Base-by-base conservation (phyloP, 2,113 vertebrate species). In the Opisthocomus hoazin region DNA sequence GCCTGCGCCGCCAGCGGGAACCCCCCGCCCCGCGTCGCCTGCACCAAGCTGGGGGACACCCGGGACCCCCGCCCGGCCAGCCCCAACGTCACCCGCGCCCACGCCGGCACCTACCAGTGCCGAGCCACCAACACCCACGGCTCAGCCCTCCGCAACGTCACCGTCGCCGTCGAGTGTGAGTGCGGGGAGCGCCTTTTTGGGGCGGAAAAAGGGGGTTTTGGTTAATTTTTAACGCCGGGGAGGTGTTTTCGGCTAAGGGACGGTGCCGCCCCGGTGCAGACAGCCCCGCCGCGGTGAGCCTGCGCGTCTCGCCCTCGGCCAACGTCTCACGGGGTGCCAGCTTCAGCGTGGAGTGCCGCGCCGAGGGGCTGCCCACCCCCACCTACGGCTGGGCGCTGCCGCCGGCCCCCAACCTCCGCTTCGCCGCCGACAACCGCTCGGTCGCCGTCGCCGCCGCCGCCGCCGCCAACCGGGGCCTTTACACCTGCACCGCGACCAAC, bases 91-190 rank as follows among this genome's bases (percentile, higher is more conserved):
- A 86, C 75, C 69, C 84, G 90, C 0, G 76, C 54, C 76, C 83
- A 92, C 48, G 90, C 83, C 4, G 90, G 90, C 69, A 82, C 83
- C 76, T 92, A 92, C 69, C n/a, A 75, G 83, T 92, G 90, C 83
- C 83, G 48, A 15, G 90, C 90, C 76, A 92, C 54, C 84, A 92
- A 92, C 61, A 2, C 46, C 14, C 90, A 75, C 27, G 90, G 90
- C 61, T 87, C 69, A 0, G 90, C 83, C 18, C 18, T 37, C 4
- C 76, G 90, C 22, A 92, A 63, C 15, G 19, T 92, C 90, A 87
- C 76, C 32, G 77, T 92, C 5, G 41, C 90, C 15, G 90, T 92
- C 1, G 83, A 87, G 61, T 87, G 90, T 87, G 90, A 86, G 89
- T 26, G 32, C 2, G 4, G 29, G 27, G 15, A 13, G 30, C 0